These are phyloP conservation scores for Leucophenga montana DNA, from an alignment of 2,888 invertebrate genomes.

Conservation along the genomic window DNA sequence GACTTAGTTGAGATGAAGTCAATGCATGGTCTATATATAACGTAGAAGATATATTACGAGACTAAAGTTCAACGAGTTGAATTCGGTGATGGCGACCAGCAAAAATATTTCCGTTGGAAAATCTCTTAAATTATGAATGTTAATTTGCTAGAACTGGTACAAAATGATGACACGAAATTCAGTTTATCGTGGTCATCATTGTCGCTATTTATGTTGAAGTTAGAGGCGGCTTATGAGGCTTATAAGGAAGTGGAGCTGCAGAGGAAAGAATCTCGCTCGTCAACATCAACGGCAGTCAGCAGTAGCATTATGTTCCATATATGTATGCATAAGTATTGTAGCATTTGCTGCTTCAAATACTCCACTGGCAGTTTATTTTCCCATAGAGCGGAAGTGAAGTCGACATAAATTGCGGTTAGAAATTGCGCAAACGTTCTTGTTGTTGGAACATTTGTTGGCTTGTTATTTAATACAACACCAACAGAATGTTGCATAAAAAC, in stretches of 20 bases:
- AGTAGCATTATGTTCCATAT: slow-evolving; percentile 13
- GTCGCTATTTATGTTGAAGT: background rate
- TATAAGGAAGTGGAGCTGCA: no score
- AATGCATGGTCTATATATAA: no score
- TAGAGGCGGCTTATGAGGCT: no score
- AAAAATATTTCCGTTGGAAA: background rate
- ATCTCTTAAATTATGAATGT: slow-evolving; percentile 60
- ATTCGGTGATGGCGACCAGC: background rate
- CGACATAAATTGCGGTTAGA: slow-evolving; percentile 64
- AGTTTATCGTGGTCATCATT: slow-evolving; percentile 11
- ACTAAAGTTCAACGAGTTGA: background rate
- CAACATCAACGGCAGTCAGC: background rate
- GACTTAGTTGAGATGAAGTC: background rate
- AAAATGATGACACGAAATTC: slow-evolving; percentile 63
- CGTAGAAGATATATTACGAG: background rate
- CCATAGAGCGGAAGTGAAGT: slow-evolving; percentile 63
- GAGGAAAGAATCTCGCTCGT: background rate
- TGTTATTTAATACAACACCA: slow-evolving; percentile 47
- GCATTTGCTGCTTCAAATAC: background rate
- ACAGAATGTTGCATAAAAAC: background rate
- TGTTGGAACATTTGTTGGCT: slow-evolving; percentile 27
- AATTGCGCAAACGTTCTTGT: slow-evolving; percentile 42
- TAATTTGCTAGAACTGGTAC: slow-evolving; percentile 58
- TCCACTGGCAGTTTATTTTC: slow-evolving; percentile 46
- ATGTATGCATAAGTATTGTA: background rate